Base-by-base conservation (phyloP, 1,140 invertebrate species). In the Drosophila ambigua region DNA sequence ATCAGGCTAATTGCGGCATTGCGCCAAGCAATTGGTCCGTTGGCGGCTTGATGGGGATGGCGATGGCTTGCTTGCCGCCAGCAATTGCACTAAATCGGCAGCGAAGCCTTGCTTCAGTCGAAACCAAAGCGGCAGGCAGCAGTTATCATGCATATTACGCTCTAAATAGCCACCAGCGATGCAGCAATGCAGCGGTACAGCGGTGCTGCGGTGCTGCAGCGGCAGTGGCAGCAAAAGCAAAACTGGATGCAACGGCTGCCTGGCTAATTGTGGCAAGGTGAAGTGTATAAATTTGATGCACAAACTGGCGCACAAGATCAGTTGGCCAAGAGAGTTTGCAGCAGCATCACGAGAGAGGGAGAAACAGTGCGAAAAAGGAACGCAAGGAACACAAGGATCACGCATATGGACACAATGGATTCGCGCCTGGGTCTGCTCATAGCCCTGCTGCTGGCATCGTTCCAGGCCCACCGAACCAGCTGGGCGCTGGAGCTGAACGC, bases 271-370 rank as follows among this genome's bases (percentile, higher is more conserved):
- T 85, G 80, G 80, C 72, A 88, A 81, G 64, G 71, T 77, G 64
- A 85, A 91, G 83, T 91, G 90, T 91, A 91, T 91, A 91, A 91
- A 91, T 90, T 84, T 90, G 85, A 72, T 53, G 60, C 62, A 54
- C 79, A 77, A 67, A 48, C 75, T 48, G 76, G 53, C 79, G 79
- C 72, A 81, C 72, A 90, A 84, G 90, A 91, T 90, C 90, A 91
- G 90, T 91, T 88, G 83, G 76, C 72, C 54, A 62, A 88, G 75
- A 61, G 83, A 76, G 77, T 73, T 76, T 63, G 79, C 57, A 67
- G 57, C 44, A 62, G 77, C 60, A 58, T 59, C 57, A 79, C n/a
- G 2, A 64, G 16, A 53, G 6, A 49, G 31, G 5, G 11, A 72
- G 20, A 60, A 2, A 20, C 2, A 20, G 20, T 20, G 20, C 20